Base-by-base conservation (phyloP, 2,797 vertebrate species). In the Sebastes ruberrimus region DNA sequence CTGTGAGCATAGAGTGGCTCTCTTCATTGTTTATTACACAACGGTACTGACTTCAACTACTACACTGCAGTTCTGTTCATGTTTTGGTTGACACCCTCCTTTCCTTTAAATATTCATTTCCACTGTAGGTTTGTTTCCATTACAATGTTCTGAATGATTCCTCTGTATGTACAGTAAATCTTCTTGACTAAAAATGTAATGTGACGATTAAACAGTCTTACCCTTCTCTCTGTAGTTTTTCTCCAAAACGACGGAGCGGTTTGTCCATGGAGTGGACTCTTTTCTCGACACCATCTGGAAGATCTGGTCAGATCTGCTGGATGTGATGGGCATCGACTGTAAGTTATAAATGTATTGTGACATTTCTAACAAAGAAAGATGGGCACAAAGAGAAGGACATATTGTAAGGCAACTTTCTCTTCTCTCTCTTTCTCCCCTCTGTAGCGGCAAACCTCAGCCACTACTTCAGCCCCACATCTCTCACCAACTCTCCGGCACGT, bases 291-390 rank as follows among this genome's bases (percentile, higher is more conserved):
- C 97, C 0, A 83, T 99, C 80, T 99, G 98, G 97, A 99, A 97
- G 90, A 95, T 98, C 72, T 99, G 98, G 98, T 95, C 96, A 0
- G 98, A 99, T 86, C 89, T 99, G 65, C 93, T 99, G 90, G 98
- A 99, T 80, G 97, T 98, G 71, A 96, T 99, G 91, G 98, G 98
- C 78, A 97, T 99, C 35, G 98, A 99, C 74, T 97, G 98, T 99
- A 89, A 96, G 95, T 84, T 68, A 65, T 23, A 46, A 25, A 56
- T 10, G 18, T 85, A 42, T 57, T 16, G 10, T 42, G 10, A 23
- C 16, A 46, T 49, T 77, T 22, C 6, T 46, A 16, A 46, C 52
- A 20, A 11, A 16, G 18, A 32, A 57, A 35, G 3, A 32, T 49
- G 1, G 7, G 5, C 18, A 18, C n/a, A n/a, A 3, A 49, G 2